These are phyloP conservation scores for Danio choprae DNA, from an alignment of 2,797 vertebrate species.

Conservation along the genomic window DNA sequence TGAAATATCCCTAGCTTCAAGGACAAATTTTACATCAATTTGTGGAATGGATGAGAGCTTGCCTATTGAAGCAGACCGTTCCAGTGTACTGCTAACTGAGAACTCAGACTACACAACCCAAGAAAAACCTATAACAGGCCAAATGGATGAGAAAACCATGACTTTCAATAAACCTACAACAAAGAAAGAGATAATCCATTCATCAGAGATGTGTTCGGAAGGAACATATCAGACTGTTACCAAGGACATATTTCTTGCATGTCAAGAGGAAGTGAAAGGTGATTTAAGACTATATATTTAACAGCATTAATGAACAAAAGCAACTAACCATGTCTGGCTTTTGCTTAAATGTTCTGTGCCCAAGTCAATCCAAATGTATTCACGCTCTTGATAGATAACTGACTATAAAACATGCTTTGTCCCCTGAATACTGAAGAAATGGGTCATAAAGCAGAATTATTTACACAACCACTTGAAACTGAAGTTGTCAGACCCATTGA, in stretches of 20 bases:
- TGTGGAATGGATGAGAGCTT: slow-evolving; percentile 71
- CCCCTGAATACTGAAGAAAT: slow-evolving; percentile 55
- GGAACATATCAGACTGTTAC: slow-evolving; percentile 76
- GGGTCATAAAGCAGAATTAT: slow-evolving; percentile 51
- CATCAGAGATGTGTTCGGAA: slow-evolving; percentile 71
- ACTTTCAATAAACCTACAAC: slow-evolving; percentile 72
- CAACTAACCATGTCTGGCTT: slow-evolving; percentile 59
- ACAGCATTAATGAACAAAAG: slow-evolving; percentile 45
- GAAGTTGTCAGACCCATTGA: slow-evolving; percentile 56
- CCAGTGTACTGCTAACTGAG: slow-evolving; percentile 71
- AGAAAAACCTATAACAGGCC: slow-evolving; percentile 60
- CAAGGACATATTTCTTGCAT: slow-evolving; percentile 71
- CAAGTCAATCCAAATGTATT: slow-evolving; percentile 29
- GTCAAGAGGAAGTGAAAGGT: slow-evolving; percentile 86
- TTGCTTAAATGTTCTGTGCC: slow-evolving; percentile 47
- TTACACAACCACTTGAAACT: slow-evolving; percentile 56
- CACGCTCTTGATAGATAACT: slow-evolving; percentile 46
- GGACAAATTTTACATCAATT: slow-evolving; percentile 74
- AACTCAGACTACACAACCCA: slow-evolving; percentile 66
- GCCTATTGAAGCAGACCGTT: slow-evolving; percentile 72
- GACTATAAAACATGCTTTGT: slow-evolving; percentile 48
- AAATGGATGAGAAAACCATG: slow-evolving; percentile 69
- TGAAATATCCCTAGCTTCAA: slow-evolving; percentile 77
- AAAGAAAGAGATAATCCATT: slow-evolving; percentile 74
- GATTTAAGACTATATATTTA: slow-evolving; percentile 67